These are phyloP conservation scores for Drosophila multiciliata DNA, from an alignment of 2,888 invertebrate genomes.

Conservation along the genomic window DNA sequence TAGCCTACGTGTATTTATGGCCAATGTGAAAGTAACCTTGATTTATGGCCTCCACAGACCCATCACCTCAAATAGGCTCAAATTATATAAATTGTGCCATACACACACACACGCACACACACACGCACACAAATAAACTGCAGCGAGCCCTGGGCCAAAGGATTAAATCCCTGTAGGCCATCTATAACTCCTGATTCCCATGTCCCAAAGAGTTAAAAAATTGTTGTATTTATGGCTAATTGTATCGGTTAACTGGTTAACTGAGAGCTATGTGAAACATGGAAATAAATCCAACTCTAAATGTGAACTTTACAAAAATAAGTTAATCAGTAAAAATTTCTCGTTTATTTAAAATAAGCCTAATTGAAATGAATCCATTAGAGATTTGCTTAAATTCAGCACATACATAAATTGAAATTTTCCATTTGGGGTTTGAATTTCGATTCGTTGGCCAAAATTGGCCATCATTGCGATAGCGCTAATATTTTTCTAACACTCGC, in stretches of 20 bases:
- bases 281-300: background rate
- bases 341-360: background rate
- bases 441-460: conserved; percentile 31
- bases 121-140: conserved; percentile 20
- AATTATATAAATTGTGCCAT: conserved; percentile 74
- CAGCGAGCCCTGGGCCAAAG: conserved; percentile 19
- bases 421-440: conserved; percentile 23
- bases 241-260: conserved; percentile 22
- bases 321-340: background rate
- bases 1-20: conserved; percentile 44
- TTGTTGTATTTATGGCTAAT: background rate
- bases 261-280: background rate
- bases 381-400: background rate
- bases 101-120: conserved; percentile 6
- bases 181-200: conserved; percentile 40
- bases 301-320: background rate
- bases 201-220: conserved; percentile 2
- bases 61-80: conserved; percentile 64
- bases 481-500: conserved; percentile 69
- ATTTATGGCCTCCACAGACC: conserved; percentile 59
- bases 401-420: conserved; percentile 2
- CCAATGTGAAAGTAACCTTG: conserved; percentile 67
- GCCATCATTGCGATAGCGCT: conserved; percentile 3
- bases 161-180: conserved; percentile 40
- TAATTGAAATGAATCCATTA: background rate